Evolutionary conservation across 2,113 vertebrate genomes (phyloP), one percentile per base, ranked within the genome.

Genomic region (Macroglossus sobrinus): DNA sequence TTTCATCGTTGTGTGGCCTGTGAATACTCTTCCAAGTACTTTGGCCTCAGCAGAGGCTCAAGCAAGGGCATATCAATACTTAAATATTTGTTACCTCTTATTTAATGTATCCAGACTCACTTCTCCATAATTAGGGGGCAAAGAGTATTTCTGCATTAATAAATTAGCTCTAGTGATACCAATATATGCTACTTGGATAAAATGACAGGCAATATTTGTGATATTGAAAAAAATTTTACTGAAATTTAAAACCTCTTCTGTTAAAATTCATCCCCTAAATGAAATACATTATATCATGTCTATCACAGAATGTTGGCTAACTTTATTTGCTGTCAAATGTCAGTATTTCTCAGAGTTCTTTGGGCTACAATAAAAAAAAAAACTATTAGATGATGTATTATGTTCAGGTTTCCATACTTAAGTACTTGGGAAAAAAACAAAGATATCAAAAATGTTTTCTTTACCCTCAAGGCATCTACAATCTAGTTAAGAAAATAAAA

Each of bases 221-320:
- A 92, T 89, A 89, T 84, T 90, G 92, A 88, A 78, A 87, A 35
- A 86, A 92, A 84, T 61, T 86, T 63, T 89, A 87, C 79, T 90
- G 92, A 88, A 94, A 84, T 61, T 79, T 63, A 16, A 66, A 96
- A 88, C 55, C 30, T 3, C 2, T 19, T 19, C 5, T 45, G 19
- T 64, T 79, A 80, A 94, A 66, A 30, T 18, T 19, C 4, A 84
- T 61, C 11, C 38, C 28, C 66, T 69, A 80, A 89, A 19, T 89
- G 66, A 71, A 87, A 55, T 47, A 12, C 14, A 72, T 76, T 61
- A 43, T 93, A 15, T 68, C 43, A 47, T 43, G 5, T 59, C 76
- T 87, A 45, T 55, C 68, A 45, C 3, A 59, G 87, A 69, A 30
- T 33, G 18, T 21, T 84, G 86, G 63, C 68, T 82, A 55, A 93